A percentile compares a stretch with the other conserved stretches of the same genome.
These are phyloP conservation scores for Augochlorella aurata DNA, from an alignment of 2,888 invertebrate genomes.

Conservation along the genomic window DNA sequence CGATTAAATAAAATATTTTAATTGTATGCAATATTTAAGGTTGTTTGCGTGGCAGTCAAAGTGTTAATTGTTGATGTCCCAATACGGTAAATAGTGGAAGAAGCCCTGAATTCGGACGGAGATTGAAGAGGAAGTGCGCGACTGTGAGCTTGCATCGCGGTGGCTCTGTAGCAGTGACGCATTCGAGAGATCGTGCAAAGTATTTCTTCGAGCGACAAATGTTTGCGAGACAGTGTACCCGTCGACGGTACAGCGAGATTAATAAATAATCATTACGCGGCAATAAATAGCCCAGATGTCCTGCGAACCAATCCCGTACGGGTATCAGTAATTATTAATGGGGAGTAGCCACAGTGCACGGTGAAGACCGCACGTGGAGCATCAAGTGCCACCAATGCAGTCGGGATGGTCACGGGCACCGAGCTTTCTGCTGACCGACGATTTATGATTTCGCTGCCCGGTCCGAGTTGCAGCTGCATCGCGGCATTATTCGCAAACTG, in stretches of 20 bases:
- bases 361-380: constrained; percentile 71
- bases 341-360: constrained; percentile 55
- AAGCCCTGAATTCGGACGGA: not conserved
- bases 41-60: no score
- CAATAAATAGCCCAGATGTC: constrained; percentile 77
- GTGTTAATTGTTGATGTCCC: no score
- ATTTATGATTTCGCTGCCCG: constrained; percentile 65
- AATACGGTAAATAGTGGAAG: not conserved
- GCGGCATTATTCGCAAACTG: constrained; percentile 27
- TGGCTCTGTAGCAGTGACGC: not conserved
- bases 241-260: constrained; percentile 75
- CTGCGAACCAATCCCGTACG: constrained; percentile 58
- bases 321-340: constrained; percentile 74
- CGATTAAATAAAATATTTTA: no score
- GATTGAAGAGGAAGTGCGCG: not conserved
- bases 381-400: constrained; percentile 37
- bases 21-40: no score
- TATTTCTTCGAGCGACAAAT: constrained; percentile 24
- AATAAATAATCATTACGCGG: constrained; percentile 80
- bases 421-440: constrained; percentile 60
- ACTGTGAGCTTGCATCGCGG: not conserved
- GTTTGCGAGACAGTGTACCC: constrained; percentile 25
- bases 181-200: not conserved
- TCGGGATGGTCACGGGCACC: constrained; percentile 53
- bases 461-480: constrained; percentile 33